Percentiles rank a stretch among this genome's conserved stretches.
Conservation (phyloP, 2,797 vertebrate genomes). For the Staurois parvus region DNA sequence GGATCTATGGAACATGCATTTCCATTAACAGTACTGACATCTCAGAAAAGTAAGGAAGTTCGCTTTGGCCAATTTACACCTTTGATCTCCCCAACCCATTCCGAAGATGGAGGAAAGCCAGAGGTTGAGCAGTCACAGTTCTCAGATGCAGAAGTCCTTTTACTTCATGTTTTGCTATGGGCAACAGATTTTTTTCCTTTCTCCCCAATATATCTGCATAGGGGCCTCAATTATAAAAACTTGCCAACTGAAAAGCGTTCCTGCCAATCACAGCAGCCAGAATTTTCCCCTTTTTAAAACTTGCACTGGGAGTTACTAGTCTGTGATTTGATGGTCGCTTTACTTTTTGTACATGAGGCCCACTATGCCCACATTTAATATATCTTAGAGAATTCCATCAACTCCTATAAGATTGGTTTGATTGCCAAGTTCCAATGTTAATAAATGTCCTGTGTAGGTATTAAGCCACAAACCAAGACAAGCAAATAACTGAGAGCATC, state of each 20-base stretch:
- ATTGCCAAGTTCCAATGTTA: conserved; percentile 35
- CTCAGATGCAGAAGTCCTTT: no score
- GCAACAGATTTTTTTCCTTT: not conserved
- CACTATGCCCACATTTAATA: not conserved
- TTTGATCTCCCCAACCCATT: no score
- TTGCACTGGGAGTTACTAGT: not conserved
- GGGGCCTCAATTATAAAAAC: not conserved
- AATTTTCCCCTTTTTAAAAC: not conserved
- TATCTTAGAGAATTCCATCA: not conserved
- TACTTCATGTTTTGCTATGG: no score
- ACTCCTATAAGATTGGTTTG: not conserved
- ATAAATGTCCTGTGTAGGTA: conserved; percentile 67
- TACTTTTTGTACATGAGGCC: not conserved
- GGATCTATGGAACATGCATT: no score
- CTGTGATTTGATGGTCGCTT: not conserved
- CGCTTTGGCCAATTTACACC: no score
- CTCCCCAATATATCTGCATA: not conserved
- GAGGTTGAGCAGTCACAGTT: no score
- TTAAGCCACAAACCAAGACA: conserved; percentile 49
- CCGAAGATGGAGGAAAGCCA: no score
- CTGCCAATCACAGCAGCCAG: not conserved
- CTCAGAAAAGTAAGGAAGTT: no score
- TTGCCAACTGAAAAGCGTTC: not conserved
- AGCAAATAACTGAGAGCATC: conserved; percentile 29
- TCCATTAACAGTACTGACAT: no score